Percentiles rank a stretch among this genome's conserved stretches.
Evolutionary conservation across 2,797 vertebrate species (phyloP).

Genomic region (Mus minutoides): DNA sequence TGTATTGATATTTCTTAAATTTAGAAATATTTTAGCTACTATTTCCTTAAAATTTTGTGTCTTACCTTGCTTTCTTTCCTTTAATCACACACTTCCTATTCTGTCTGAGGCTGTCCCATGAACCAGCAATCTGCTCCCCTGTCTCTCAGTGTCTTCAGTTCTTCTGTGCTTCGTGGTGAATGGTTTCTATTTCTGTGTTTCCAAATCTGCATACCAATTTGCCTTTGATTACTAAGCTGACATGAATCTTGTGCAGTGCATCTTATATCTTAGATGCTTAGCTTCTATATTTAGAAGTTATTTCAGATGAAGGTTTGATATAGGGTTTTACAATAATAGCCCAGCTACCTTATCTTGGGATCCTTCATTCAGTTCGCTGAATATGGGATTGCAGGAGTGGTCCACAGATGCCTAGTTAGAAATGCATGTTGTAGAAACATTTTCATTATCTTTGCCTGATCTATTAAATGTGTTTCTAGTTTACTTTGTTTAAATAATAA

Average conservation of each 20-base stretch:
- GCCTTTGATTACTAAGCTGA: not conserved
- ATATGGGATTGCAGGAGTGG: not conserved
- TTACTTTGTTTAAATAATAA: not conserved
- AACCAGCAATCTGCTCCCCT: not conserved
- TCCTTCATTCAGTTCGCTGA: not conserved
- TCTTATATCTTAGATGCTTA: constrained; percentile 39
- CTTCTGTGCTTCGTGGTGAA: not conserved
- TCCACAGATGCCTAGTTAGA: not conserved
- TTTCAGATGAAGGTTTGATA: not conserved
- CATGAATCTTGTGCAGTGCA: not conserved
- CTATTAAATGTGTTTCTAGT: not conserved
- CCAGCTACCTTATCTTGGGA: not conserved
- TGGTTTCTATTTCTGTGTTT: not conserved
- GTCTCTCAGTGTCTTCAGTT: not conserved
- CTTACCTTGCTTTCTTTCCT: not conserved
- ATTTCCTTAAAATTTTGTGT: constrained; percentile 38
- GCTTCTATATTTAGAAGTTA: constrained; percentile 4
- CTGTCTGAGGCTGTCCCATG: not conserved
- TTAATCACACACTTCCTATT: not conserved
- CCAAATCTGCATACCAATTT: not conserved
- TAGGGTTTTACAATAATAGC: not conserved
- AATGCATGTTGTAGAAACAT: not conserved
- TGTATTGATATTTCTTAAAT: constrained; percentile 5
- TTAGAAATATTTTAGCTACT: constrained; percentile 1
- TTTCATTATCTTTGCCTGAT: constrained; percentile 1